These are phyloP conservation scores for Netelia inedita DNA, from an alignment of 2,888 invertebrate species.

Conservation along the genomic window DNA sequence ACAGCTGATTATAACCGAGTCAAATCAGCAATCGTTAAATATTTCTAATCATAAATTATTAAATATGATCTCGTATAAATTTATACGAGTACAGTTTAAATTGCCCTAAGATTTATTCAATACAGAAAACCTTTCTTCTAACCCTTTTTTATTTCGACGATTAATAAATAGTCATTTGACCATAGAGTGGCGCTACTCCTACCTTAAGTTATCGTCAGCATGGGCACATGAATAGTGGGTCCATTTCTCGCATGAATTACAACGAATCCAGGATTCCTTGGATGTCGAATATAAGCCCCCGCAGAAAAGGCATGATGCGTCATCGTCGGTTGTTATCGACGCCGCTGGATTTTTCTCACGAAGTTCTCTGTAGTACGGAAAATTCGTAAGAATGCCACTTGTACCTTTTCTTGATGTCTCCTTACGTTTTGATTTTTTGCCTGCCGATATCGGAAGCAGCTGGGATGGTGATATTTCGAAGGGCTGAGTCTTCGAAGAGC, in stretches of 20 bases:
- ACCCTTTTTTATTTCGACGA: no score
- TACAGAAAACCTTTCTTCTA: no score
- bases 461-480: slow-evolving; percentile 17
- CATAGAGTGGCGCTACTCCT: no score
- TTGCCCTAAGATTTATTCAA: no score
- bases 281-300: slow-evolving; percentile 9
- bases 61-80: no score
- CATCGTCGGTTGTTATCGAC: slow-evolving; percentile 14
- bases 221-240: slow-evolving; percentile 29
- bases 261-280: slow-evolving; percentile 18
- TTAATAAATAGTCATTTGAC: no score
- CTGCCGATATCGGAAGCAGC: slow-evolving; percentile 23
- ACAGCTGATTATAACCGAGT: no score
- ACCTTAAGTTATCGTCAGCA: slow-evolving; percentile 47
- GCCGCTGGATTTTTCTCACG: slow-evolving; percentile 25
- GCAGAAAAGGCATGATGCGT: slow-evolving; percentile 9
- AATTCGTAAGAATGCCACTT: slow-evolving; percentile 30
- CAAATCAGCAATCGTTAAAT: no score
- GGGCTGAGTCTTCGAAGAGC: slow-evolving; percentile 22
- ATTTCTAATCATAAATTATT: no score
- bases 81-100: no score
- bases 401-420: slow-evolving; percentile 28
- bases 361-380: slow-evolving; percentile 34
- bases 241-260: slow-evolving; percentile 12
- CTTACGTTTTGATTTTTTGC: slow-evolving; percentile 35